Conservation (phyloP, 2,113 vertebrate species). For the Gadus macrocephalus region DNA sequence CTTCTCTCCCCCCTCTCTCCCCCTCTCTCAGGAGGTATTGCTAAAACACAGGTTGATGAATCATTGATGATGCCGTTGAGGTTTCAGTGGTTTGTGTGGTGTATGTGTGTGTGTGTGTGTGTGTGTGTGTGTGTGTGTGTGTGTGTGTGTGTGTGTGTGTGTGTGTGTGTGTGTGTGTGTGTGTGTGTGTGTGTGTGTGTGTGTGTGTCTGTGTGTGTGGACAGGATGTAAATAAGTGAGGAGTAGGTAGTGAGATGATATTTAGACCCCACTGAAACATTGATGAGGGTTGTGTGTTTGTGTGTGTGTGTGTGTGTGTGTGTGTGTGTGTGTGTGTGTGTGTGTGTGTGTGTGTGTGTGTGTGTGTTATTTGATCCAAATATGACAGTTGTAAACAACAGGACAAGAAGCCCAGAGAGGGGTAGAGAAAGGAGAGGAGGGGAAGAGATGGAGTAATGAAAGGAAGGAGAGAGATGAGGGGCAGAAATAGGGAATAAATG, state of each 20-base stretch:
- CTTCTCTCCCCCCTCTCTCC: background rate
- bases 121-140: no score
- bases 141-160: no score
- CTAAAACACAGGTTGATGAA: conserved; percentile 71
- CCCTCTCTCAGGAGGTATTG: conserved; percentile 42
- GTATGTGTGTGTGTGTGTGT: conserved; percentile 4
- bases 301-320: conserved; percentile 19
- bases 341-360: conserved; percentile 5
- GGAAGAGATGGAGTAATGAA: background rate
- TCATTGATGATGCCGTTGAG: conserved; percentile 70
- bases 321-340: conserved; percentile 6
- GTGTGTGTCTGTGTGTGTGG: no score
- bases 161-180: no score
- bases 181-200: no score
- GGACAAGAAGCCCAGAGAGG: background rate
- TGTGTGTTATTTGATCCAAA: conserved; percentile 63
- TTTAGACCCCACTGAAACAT: conserved; percentile 65
- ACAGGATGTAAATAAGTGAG: conserved; percentile 74
- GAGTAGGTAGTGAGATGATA: conserved; percentile 60
- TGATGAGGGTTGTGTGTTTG: conserved; percentile 56
- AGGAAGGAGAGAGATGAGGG: background rate
- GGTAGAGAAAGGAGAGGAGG: background rate
- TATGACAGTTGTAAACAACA: conserved; percentile 70
- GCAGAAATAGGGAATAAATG: background rate
- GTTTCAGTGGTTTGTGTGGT: conserved; percentile 65